Percentiles rank a stretch among this genome's conserved stretches.
phyloP scores from a whole-genome alignment of 2,113 vertebrate species.

The Myrmecobius fasciatus region DNA sequence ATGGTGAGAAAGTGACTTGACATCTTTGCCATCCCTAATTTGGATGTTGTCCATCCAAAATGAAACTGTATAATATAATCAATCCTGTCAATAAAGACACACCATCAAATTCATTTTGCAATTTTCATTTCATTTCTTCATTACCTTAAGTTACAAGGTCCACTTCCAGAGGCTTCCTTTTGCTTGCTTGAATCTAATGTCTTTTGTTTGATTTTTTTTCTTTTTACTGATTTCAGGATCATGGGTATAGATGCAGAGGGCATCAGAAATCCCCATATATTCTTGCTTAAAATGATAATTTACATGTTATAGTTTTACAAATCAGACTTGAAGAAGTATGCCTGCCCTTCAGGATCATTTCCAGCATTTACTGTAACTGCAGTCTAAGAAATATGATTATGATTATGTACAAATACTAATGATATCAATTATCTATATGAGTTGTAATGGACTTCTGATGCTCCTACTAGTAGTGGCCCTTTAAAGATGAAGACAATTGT shows the following conservation, averaged over 20 bases:
- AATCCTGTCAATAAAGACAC: conserved; percentile 48
- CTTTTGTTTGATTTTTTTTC: not conserved
- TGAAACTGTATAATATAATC: conserved; percentile 7
- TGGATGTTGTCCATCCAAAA: not conserved
- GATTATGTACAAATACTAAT: not conserved
- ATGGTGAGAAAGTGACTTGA: not conserved
- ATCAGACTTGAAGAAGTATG: conserved; percentile 1
- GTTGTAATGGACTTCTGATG: not conserved
- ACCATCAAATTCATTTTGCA: conserved; percentile 51
- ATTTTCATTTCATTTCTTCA: conserved; percentile 64
- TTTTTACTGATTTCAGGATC: conserved; percentile 6
- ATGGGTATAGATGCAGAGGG: conserved; percentile 3
- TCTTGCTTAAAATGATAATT: conserved; percentile 39
- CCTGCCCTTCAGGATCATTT: not conserved
- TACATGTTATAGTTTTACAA: not conserved
- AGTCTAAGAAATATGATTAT: conserved; percentile 6
- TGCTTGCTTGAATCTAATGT: not conserved
- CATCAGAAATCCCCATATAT: conserved; percentile 26
- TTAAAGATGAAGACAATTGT: conserved; percentile 17
- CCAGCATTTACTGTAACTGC: not conserved
- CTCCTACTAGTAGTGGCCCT: not conserved
- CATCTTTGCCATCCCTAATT: not conserved
- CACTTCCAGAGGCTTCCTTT: conserved; percentile 1
- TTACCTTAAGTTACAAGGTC: conserved; percentile 55
- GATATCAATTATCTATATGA: not conserved